A percentile compares a stretch with the other conserved stretches of the same genome.
These are phyloP conservation scores for Datnioides undecimradiatus DNA, from an alignment of 2,113 vertebrate genomes.

Conservation along the genomic window DNA sequence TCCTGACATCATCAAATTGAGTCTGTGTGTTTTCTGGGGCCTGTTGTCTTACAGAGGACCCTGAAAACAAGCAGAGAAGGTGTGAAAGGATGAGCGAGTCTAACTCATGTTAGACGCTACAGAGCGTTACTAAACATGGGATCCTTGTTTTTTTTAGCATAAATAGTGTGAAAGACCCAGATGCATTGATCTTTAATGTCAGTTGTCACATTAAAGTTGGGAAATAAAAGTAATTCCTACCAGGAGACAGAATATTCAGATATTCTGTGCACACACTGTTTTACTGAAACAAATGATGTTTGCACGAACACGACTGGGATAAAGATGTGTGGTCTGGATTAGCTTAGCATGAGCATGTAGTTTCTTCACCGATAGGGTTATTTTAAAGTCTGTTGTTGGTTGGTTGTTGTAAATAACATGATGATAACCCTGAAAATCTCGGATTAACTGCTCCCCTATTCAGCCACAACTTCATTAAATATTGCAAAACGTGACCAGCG, in stretches of 20 bases:
- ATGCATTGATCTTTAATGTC: background rate
- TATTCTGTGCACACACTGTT: background rate
- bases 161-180: background rate
- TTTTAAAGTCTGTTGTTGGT: too few relatives aligned
- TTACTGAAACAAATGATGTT: slow-evolving; percentile 12
- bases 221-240: background rate
- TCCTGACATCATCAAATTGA: slow-evolving; percentile 36
- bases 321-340: background rate
- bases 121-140: background rate
- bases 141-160: background rate
- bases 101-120: too few relatives aligned
- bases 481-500: background rate
- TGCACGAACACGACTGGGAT: background rate
- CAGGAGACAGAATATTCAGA: too few relatives aligned
- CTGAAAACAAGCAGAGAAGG: slow-evolving; percentile 24
- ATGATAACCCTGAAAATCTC: background rate
- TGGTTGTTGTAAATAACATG: background rate
- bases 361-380: too few relatives aligned
- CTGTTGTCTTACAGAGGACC: slow-evolving; percentile 25
- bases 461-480: background rate
- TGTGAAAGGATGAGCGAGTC: slow-evolving; percentile 30
- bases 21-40: slow-evolving; percentile 25
- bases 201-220: background rate
- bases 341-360: too few relatives aligned
- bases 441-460: background rate